Conservation (phyloP, 2,113 vertebrate genomes). For the Pteropus alecto region DNA sequence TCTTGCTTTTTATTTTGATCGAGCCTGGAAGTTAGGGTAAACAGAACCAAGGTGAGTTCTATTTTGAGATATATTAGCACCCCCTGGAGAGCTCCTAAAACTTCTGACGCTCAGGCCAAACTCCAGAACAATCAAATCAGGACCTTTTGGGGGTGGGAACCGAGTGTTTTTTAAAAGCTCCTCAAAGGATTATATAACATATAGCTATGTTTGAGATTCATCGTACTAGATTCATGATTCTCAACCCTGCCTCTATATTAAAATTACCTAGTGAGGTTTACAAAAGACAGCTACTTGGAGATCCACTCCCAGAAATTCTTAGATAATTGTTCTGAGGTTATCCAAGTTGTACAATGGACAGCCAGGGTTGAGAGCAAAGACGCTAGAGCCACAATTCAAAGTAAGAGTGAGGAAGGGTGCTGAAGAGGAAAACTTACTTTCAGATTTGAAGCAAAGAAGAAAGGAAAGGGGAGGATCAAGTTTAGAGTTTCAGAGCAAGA, state of each 20-base stretch:
- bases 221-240: background rate
- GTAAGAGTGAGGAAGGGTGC: background rate
- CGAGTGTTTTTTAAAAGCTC: background rate
- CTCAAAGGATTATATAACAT: background rate
- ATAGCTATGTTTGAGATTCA: background rate
- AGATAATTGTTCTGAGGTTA: background rate
- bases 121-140: background rate
- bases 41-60: background rate
- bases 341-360: background rate
- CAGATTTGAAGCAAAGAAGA: background rate
- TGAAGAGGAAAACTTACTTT: background rate
- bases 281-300: background rate
- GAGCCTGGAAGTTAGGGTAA: background rate
- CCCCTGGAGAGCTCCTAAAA: background rate
- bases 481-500: background rate
- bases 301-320: background rate
- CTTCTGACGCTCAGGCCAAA: background rate
- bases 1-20: background rate
- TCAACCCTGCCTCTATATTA: background rate
- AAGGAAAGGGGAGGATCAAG: background rate
- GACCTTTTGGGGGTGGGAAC: background rate
- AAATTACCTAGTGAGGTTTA: background rate
- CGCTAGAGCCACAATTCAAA: background rate
- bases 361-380: background rate
- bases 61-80: background rate